These are phyloP conservation scores for Sander lucioperca DNA, from an alignment of 2,113 vertebrate species.

Conservation along the genomic window DNA sequence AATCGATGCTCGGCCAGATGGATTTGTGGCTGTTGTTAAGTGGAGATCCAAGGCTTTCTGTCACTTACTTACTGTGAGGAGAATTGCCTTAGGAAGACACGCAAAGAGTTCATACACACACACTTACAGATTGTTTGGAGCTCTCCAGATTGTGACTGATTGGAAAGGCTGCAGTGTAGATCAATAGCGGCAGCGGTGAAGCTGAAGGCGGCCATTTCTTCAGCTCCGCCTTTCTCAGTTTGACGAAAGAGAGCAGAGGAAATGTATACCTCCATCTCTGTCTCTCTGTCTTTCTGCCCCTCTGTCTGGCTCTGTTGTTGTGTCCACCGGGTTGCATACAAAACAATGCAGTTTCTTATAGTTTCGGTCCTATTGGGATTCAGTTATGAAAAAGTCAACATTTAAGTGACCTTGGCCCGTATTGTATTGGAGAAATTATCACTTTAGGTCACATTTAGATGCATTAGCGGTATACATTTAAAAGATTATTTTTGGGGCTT, in stretches of 20 bases:
- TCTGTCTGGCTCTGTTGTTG: neutral
- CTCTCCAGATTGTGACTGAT: constrained; percentile 63
- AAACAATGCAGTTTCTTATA: no score
- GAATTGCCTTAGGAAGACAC: constrained; percentile 51
- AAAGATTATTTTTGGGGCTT: no score
- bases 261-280: constrained; percentile 12
- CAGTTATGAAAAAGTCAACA: neutral
- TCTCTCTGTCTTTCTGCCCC: neutral
- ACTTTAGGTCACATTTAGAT: no score
- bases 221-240: constrained; percentile 24
- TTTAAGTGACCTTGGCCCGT: neutral
- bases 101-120: neutral
- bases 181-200: constrained; percentile 57
- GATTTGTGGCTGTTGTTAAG: constrained; percentile 69
- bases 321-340: neutral
- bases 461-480: no score
- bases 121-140: constrained; percentile 53
- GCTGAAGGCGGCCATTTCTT: constrained; percentile 42
- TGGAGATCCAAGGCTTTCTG: constrained; percentile 68
- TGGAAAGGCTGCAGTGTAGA: constrained; percentile 60
- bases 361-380: neutral
- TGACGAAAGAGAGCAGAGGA: constrained; percentile 43
- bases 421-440: neutral
- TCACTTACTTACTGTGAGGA: constrained; percentile 59
- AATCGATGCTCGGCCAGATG: constrained; percentile 55